Percentiles rank a stretch among this genome's conserved stretches.
These are phyloP conservation scores for Acanthurus tractus DNA, from an alignment of 2,797 vertebrate species.

Conservation along the genomic window DNA sequence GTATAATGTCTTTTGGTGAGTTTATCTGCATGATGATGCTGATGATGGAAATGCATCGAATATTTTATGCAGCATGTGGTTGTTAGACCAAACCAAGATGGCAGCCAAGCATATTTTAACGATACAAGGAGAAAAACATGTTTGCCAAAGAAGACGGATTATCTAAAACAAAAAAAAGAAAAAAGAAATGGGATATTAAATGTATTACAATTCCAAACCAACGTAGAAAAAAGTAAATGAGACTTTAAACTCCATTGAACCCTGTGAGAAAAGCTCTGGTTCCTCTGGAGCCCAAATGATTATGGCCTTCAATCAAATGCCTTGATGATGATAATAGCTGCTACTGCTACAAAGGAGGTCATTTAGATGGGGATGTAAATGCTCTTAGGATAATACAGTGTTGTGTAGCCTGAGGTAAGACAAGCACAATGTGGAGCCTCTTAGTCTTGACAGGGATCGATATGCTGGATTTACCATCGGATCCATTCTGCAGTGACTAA, in stretches of 20 bases:
- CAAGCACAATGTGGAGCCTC: not conserved
- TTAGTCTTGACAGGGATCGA: not conserved
- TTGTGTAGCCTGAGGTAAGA: not conserved
- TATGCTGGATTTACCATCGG: not conserved
- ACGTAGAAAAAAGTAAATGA: no score
- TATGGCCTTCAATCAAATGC: constrained; percentile 11
- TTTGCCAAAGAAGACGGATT: no score
- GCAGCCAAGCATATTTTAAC: no score
- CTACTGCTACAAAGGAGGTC: constrained; percentile 4
- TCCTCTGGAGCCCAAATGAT: not conserved
- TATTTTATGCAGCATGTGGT: not conserved
- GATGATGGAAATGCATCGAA: not conserved
- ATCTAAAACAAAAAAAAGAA: no score
- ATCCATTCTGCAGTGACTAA: not conserved
- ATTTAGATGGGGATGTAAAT: constrained; percentile 2
- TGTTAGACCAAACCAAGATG: no score
- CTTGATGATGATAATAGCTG: constrained; percentile 16
- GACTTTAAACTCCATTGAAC: not conserved
- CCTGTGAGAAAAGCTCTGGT: not conserved
- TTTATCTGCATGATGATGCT: constrained; percentile 42
- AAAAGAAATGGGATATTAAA: no score
- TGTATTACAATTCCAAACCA: no score
- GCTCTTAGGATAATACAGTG: constrained; percentile 4
- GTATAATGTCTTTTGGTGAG: constrained; percentile 98
- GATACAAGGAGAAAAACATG: no score